Conservation (phyloP, 1,140 invertebrate species). For the Metopolophium dirhodum region DNA sequence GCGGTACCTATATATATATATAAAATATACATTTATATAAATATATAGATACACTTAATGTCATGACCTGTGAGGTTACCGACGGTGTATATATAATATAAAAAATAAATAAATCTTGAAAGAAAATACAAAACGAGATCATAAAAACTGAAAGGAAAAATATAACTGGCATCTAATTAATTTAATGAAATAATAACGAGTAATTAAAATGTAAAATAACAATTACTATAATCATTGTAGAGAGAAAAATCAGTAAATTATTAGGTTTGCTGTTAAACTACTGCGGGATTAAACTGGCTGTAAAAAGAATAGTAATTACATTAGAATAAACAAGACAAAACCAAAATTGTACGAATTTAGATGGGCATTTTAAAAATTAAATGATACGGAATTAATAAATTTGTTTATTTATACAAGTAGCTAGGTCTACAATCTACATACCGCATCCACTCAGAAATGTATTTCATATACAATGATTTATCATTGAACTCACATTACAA, state of each 20-base stretch:
- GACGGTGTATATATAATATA: not conserved
- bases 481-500: too few species aligned
- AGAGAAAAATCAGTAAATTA: conserved; percentile 4
- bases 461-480: too few species aligned
- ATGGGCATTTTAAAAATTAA: not conserved
- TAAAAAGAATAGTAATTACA: not conserved
- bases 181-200: not conserved
- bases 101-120: not conserved
- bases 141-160: not conserved
- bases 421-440: too few species aligned
- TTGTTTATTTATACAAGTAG: too few species aligned
- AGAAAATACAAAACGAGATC: not conserved
- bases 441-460: too few species aligned
- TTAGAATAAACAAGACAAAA: not conserved
- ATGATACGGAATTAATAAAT: not conserved
- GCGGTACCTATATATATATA: too few species aligned
- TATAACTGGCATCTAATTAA: conserved; percentile 10
- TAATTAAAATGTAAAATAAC: conserved; percentile 3
- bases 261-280: not conserved
- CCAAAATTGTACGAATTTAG: not conserved
- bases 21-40: too few species aligned
- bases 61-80: not conserved
- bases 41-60: not conserved
- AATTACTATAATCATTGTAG: conserved; percentile 1
- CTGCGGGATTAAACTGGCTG: not conserved